Evolutionary conservation across 2,797 vertebrate genomes (phyloP), one percentile per base, ranked within the genome.

Genomic region (Gymnothorax javanicus): DNA sequence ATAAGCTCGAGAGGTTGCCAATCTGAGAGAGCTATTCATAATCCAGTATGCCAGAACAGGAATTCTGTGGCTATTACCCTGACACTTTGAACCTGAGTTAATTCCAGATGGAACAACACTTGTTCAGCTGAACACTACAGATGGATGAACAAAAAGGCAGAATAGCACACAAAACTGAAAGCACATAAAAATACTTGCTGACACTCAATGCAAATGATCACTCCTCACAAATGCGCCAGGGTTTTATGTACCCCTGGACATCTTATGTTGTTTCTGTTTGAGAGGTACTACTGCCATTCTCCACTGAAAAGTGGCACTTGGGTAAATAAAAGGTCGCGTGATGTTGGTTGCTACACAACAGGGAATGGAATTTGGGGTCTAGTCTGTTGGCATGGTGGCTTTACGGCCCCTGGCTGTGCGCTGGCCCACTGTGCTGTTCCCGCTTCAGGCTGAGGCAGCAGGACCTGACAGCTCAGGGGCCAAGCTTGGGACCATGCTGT

Each of bases 391-490:
- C 87, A 84, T 86, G 86, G 89, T 86, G 90, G 92, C 94, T 91
- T 86, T 93, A 94, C 17, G 95, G 94, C 95, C 95, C 93, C 95
- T 95, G 85, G 90, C 94, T 94, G 94, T 92, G 94, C 90, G 3
- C 84, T 93, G 94, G 93, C 93, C 90, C 92, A 90, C 52, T 54
- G 25, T 90, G 92, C 88, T 93, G 88, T 92, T 94, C 95, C 94
- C 93, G 92, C 92, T 90, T 94, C 94, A 94, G 93, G 94, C 94
- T 95, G 95, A 95, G 95, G 96, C 95, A 94, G 94, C 88, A 90
- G 89, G 91, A 95, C 91, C 94, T 96, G 96, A 95, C 96, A 95
- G 94, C 91, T 94, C 92, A 90, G 93, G 93, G 95, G 95, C 95
- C 94, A 91, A 92, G 94, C 94, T 93, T 93, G 92, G 93, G 94